Evolutionary conservation across 2,113 vertebrate genomes (phyloP), one percentile per base, ranked within the genome.

Genomic region (Redunca redunca): DNA sequence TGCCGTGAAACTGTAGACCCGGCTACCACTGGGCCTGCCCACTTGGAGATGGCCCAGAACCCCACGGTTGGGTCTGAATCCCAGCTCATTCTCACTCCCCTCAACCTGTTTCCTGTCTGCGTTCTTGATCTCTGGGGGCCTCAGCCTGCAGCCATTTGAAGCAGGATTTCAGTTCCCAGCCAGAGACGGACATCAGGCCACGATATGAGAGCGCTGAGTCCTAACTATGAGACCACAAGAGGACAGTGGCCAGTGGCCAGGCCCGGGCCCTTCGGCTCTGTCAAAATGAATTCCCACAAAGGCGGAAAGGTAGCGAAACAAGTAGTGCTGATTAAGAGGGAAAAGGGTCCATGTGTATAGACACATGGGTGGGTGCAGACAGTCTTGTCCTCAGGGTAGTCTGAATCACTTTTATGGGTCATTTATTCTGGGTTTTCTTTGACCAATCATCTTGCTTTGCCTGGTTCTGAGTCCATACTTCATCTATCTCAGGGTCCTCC

Each of bases 241-340:
- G 12, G 14, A 43, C 71, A 50, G 46, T 50, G 77, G 4, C 26
- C 26, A 17, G 77, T 5, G 16, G 48, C 46, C 50, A 50, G 78
- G 78, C 16, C 78, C 9, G 0, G 77, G 78, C 16, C 16, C 16
- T 10, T 30, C 5, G 0, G 46, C 28, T 50, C 3, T 50, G 46
- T 33, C 5, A 0, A 80, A 80, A 80, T 80, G 77, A 10, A 48
- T 48, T 48, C 43, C 77, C 8, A 48, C 77, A 48, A 80, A 48
- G 46, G 10, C 21, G 46, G 46, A 19, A 33, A 81, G 11, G 28
- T 3, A 21, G 78, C 50, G 28, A 21, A 33, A 33, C 78, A 50
- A 50, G 16, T 2, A 19, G 28, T 21, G 78, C 9, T 81, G 30
- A 50, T 50, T 33, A 81, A 30, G 28, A 81, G 78, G 46, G 2